These are phyloP conservation scores for Bolinopsis microptera DNA, from an alignment of 37 sponge, comb jelly and placozoan species.

Conservation along the genomic window DNA sequence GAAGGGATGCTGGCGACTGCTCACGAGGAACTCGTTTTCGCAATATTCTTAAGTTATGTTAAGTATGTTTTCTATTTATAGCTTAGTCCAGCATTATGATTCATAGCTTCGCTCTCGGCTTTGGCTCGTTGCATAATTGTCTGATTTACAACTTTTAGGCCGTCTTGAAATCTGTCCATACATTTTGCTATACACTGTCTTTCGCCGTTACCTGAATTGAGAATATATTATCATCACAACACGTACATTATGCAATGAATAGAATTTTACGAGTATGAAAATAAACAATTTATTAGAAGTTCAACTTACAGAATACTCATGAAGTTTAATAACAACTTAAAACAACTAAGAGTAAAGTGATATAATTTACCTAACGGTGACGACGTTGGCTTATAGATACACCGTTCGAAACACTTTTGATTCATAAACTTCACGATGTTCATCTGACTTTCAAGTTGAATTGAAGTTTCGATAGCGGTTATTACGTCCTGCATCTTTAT, in stretches of 20 bases:
- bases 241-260: too few species aligned
- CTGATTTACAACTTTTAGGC: neutral
- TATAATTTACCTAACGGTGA: neutral
- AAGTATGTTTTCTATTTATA: neutral
- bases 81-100: neutral
- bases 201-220: constrained; percentile 18
- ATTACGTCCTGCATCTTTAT: neutral
- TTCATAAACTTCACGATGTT: neutral
- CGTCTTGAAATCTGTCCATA: constrained; percentile 16
- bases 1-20: too few species aligned
- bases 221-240: neutral
- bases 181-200: constrained; percentile 27
- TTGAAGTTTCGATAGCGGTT: neutral
- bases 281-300: too few species aligned
- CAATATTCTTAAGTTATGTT: too few species aligned
- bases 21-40: too few species aligned
- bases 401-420: constrained; percentile 16
- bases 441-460: constrained; percentile 7
- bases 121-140: neutral
- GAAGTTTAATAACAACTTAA: too few species aligned
- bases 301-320: too few species aligned
- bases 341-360: too few species aligned
- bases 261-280: too few species aligned
- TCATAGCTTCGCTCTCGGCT: neutral
- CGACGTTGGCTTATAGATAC: constrained; percentile 34